These are phyloP conservation scores for Steatornis caripensis DNA, from an alignment of 2,113 vertebrate species.

Conservation along the genomic window DNA sequence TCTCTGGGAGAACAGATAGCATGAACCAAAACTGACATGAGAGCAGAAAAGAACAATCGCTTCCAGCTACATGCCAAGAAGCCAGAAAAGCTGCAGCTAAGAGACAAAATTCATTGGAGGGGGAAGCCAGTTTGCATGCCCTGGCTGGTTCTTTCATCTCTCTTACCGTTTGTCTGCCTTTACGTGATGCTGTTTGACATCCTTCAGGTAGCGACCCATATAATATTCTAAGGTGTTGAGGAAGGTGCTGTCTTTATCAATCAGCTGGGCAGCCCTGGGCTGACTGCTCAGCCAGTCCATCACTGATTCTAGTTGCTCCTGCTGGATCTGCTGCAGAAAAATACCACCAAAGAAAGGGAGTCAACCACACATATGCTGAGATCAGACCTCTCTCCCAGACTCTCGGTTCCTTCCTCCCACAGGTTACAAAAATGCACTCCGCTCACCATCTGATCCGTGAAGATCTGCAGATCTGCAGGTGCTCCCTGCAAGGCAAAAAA, in stretches of 20 bases:
- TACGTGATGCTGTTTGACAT: slow-evolving; percentile 90
- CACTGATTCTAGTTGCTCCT: slow-evolving; percentile 90
- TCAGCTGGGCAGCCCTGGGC: slow-evolving; percentile 91
- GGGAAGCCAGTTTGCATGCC: neutral
- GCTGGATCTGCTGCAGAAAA: slow-evolving; percentile 85
- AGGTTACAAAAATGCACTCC: neutral
- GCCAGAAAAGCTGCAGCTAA: neutral
- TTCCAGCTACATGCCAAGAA: neutral
- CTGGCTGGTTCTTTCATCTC: neutral
- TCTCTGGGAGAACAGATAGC: neutral
- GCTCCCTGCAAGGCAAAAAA: slow-evolving; percentile 76
- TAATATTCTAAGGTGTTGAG: slow-evolving; percentile 92
- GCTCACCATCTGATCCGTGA: slow-evolving; percentile 96
- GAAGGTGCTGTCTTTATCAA: slow-evolving; percentile 92
- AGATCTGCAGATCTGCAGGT: slow-evolving; percentile 89
- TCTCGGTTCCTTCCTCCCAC: neutral
- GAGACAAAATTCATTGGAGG: neutral
- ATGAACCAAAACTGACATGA: neutral
- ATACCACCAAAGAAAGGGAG: neutral
- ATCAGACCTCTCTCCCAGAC: neutral
- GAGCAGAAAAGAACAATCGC: neutral
- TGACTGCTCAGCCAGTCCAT: slow-evolving; percentile 95
- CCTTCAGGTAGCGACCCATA: slow-evolving; percentile 91
- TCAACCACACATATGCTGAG: neutral
- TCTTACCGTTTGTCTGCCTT: slow-evolving; percentile 93